Base-by-base conservation (phyloP, 2,888 invertebrate genomes). In the Thymelicus sylvestris region DNA sequence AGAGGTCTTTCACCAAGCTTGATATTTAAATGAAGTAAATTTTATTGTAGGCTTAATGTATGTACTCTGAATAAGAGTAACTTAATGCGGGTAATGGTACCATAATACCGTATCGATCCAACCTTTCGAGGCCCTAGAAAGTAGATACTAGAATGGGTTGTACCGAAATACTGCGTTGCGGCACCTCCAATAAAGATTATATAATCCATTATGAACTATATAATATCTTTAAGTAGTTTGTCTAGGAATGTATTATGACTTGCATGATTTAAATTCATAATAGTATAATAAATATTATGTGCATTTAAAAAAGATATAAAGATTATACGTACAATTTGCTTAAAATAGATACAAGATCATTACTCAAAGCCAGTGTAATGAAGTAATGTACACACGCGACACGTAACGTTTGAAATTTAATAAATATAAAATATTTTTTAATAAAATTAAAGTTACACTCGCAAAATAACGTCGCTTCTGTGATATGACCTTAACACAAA, bases 91-190 rank as follows among this genome's bases (percentile, higher is more conserved):
- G 19, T 19, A 52, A 8, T 44, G 5, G 10, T 44, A 61, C n/a
- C n/a, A 10, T 65, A 44, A 65, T 3, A 55, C 7, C 1, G 52
- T 65, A 65, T 65, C 55, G 55, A 65, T 65, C 65, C 55, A 65
- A 24, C 65, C 44, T 24, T 55, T 10, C 39, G 41, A 65, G 65
- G 55, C 19, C 39, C 31, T 15, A 55, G 65, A 24, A 55, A 55
- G 41, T 65, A 55, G 55, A 24, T 41, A 55, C 55, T 65, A 55
- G 55, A 65, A 55, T 65, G 55, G 65, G 31, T 39, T 55, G 55
- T 55, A 65, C 41, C 19, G 19, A 65, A 65, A 19, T 55, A 39
- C 24, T 52, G n/a, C 52, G 55, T 41, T 50, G 50, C 63, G 38
- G 38, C 50, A 15, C 12, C 44, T 8, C 38, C 50, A 50, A 50